These are phyloP conservation scores for Chelon auratus DNA, from an alignment of 2,797 vertebrate species.

Conservation along the genomic window DNA sequence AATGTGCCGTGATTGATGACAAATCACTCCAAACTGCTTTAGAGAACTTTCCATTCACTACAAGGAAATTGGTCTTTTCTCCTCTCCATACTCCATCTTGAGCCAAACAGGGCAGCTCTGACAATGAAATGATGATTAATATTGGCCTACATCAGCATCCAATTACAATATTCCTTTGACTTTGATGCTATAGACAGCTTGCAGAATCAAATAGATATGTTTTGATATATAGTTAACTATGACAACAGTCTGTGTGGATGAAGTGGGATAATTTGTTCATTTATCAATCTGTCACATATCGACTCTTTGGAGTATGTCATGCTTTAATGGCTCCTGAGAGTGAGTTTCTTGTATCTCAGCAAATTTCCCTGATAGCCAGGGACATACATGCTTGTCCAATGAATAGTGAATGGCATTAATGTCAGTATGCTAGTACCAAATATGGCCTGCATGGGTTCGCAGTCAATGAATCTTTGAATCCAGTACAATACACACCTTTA, in stretches of 20 bases:
- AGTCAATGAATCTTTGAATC: not conserved
- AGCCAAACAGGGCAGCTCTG: slow-evolving; percentile 68
- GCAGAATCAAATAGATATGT: slow-evolving; percentile 69
- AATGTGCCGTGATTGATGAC: slow-evolving; percentile 93
- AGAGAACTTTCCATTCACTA: slow-evolving; percentile 94
- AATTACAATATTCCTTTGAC: slow-evolving; percentile 79
- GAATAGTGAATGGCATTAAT: slow-evolving; percentile 68
- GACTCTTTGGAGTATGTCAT: slow-evolving; percentile 59
- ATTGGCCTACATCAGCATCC: slow-evolving; percentile 75
- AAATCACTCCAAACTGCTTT: slow-evolving; percentile 92
- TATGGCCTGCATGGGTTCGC: not conserved
- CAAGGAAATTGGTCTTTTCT: slow-evolving; percentile 93
- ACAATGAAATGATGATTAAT: slow-evolving; percentile 85
- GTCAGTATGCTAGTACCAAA: slow-evolving; percentile 16
- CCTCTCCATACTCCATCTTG: slow-evolving; percentile 87
- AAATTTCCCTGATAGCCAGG: slow-evolving; percentile 57
- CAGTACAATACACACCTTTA: not conserved
- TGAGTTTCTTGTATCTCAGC: slow-evolving; percentile 74
- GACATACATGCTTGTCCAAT: slow-evolving; percentile 45
- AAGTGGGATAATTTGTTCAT: slow-evolving; percentile 78
- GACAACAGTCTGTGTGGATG: slow-evolving; percentile 64
- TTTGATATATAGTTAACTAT: slow-evolving; percentile 78
- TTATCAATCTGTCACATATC: slow-evolving; percentile 81
- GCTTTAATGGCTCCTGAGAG: slow-evolving; percentile 61
- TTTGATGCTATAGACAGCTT: slow-evolving; percentile 76